Conservation (phyloP, 2,113 vertebrate genomes). For the Micromys minutus region DNA sequence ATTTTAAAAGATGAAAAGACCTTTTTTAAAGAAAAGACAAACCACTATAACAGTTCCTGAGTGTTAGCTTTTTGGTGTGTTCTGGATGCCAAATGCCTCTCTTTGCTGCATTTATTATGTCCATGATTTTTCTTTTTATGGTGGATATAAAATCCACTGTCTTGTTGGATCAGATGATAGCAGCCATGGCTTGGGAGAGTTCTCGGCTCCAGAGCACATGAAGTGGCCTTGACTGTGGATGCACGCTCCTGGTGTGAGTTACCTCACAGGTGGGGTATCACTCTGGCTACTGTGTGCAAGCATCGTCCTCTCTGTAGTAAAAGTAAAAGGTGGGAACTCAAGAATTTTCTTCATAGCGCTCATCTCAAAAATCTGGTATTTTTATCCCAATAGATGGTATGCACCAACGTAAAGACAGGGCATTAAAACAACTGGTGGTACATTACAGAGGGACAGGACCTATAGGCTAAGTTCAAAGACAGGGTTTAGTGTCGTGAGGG, state of each 20-base stretch:
- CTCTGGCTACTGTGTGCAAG: constrained; percentile 79
- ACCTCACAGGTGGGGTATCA: constrained; percentile 70
- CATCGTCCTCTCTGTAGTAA: constrained; percentile 70
- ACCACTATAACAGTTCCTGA: constrained; percentile 83
- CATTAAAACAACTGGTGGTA: constrained; percentile 79
- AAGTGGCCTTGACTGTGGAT: constrained; percentile 79
- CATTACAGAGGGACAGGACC: constrained; percentile 70
- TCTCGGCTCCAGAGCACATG: constrained; percentile 74
- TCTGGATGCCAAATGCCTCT: constrained; percentile 82
- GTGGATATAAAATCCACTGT: constrained; percentile 79
- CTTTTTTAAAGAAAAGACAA: constrained; percentile 74
- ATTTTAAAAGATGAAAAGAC: constrained; percentile 84
- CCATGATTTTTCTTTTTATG: constrained; percentile 81
- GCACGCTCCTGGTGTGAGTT: constrained; percentile 86
- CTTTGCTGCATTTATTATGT: constrained; percentile 84
- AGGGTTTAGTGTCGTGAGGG: constrained; percentile 75
- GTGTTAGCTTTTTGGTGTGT: constrained; percentile 88
- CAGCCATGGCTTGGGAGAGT: constrained; percentile 83
- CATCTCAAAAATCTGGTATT: constrained; percentile 82
- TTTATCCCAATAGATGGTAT: constrained; percentile 74
- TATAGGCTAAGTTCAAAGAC: constrained; percentile 64
- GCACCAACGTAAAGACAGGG: constrained; percentile 80
- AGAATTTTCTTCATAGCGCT: constrained; percentile 84
- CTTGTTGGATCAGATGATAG: constrained; percentile 74
- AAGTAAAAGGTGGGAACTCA: constrained; percentile 81